Base-by-base conservation (phyloP, 2,888 invertebrate genomes). In the Scaeva pyrastri region DNA sequence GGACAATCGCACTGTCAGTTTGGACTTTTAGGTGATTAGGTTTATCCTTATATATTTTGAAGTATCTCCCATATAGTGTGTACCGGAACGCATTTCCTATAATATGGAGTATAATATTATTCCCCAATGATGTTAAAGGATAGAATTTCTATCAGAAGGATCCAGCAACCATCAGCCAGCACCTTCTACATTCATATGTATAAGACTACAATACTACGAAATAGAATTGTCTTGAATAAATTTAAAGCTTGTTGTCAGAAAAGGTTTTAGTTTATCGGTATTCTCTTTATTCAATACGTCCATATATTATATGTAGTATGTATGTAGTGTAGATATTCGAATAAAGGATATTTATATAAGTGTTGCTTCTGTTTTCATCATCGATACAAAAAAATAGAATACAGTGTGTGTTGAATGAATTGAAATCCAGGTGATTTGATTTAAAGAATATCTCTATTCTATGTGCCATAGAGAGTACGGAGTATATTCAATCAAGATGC, bases 371-470 rank as follows among this genome's bases (percentile, higher is more conserved):
- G 12, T n/a, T 66, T 64, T 50, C n/a, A n/a, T n/a, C n/a, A 48
- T 70, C 26, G 73, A 36, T 64, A 55, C 10, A 12, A 12, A 31
- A 52, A n/a, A 52, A 31, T 31, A 31, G 6, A 31, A 31, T 31
- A 31, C 5, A 31, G 8, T 31, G 23, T 58, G 21, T 52, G 68
- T 5, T 21, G 58, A 82, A 45, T 86, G 77, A 78, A 52, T 78
- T 86, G 77, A 71, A 82, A 86, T 86, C 71, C 86, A 86, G 86
- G 86, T 86, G 86, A 86, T 86, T 86, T 82, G 82, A 86, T 86
- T 86, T 86, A 78, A 74, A 78, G 52, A 78, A 82, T 78, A 82
- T 48, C 12, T 52, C 5, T 16, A 66, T 21, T 3, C 2, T 21
- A 11, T n/a, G n/a, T n/a, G n/a, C 60, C 39, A n/a, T n/a, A n/a